These are phyloP conservation scores for Harpagifer antarcticus DNA, from an alignment of 2,797 vertebrate genomes.

Conservation along the genomic window DNA sequence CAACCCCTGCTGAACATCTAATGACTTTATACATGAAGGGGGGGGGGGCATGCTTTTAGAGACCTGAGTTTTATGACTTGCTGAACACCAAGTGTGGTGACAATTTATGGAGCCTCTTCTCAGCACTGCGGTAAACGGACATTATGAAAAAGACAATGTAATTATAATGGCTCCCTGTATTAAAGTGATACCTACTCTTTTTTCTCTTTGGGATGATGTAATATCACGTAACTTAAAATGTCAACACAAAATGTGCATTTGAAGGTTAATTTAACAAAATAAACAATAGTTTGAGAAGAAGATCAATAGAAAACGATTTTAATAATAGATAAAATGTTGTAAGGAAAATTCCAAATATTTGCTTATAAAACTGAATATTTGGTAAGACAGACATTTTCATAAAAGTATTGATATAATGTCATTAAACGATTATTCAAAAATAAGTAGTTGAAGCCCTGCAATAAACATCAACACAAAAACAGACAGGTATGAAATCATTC, in stretches of 20 bases:
- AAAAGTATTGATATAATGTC: no score
- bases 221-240: neutral
- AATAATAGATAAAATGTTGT: no score
- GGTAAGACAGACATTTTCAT: no score
- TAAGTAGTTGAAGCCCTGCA: neutral
- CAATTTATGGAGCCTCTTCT: no score
- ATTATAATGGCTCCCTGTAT: neutral
- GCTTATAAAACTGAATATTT: neutral
- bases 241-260: neutral
- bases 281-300: neutral
- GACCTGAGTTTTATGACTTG: neutral
- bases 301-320: no score
- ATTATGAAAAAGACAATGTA: neutral
- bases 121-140: neutral
- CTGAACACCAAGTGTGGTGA: no score
- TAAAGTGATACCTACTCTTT: no score
- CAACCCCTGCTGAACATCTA: neutral
- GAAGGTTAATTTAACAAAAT: neutral
- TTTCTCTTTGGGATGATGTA: neutral
- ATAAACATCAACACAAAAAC: neutral
- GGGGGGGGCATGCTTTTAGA: neutral
- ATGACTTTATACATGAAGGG: neutral
- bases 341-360: neutral
- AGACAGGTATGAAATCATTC: neutral
- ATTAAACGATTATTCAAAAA: neutral